Evolutionary conservation across 2,888 invertebrate genomes (phyloP).

Genomic region (Hydraecia micacea): DNA sequence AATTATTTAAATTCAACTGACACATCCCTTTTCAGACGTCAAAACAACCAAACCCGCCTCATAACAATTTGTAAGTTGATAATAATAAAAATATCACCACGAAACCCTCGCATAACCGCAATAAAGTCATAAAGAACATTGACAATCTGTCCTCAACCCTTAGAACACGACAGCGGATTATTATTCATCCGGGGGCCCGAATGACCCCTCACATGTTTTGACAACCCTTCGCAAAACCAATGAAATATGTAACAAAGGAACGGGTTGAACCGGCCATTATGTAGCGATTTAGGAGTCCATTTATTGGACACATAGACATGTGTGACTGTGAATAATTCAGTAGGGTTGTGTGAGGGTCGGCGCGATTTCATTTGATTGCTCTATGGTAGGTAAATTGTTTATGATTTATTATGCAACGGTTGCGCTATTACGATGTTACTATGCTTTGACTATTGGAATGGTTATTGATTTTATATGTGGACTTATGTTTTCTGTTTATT

Average conservation of each 20-base stretch:
- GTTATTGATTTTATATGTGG: conserved; percentile 41
- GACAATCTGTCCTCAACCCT: conserved; percentile 68
- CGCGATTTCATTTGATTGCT: conserved; percentile 76
- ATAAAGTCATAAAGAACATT: conserved; percentile 57
- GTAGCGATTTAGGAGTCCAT: conserved; percentile 77
- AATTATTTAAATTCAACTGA: background rate
- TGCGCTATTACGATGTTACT: conserved; percentile 50
- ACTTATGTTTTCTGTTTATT: background rate
- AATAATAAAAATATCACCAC: conserved; percentile 52
- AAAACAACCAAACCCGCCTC: conserved; percentile 13
- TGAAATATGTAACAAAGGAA: conserved; percentile 87
- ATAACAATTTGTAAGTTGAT: conserved; percentile 22
- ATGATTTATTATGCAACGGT: conserved; percentile 64
- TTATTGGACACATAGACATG: conserved; percentile 78
- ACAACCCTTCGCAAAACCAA: conserved; percentile 80
- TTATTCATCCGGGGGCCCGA: conserved; percentile 73
- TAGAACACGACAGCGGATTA: conserved; percentile 71
- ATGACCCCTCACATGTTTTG: conserved; percentile 79
- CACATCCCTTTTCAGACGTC: conserved; percentile 1
- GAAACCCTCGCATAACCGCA: conserved; percentile 36
- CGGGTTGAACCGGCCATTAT: conserved; percentile 79
- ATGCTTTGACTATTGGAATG: conserved; percentile 50
- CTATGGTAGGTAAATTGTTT: conserved; percentile 74
- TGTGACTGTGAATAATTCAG: conserved; percentile 78
- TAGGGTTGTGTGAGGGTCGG: conserved; percentile 70